Base-by-base conservation (phyloP, 2,113 vertebrate genomes). In the cattle (Bos taurus) region DNA sequence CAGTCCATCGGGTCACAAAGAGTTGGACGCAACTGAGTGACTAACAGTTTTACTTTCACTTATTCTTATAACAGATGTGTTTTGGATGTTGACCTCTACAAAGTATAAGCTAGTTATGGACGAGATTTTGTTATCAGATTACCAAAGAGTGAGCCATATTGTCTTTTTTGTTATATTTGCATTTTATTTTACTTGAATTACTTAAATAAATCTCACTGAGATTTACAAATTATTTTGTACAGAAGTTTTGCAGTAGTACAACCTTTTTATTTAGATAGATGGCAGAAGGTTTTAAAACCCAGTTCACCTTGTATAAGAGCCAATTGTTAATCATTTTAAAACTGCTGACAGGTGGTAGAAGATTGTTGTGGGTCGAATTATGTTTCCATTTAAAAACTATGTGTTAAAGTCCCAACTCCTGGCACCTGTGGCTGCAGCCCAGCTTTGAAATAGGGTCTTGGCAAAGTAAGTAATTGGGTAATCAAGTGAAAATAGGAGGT, bases 151-250 rank as follows among this genome's bases (percentile, higher is more conserved):
- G n/a, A 50, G 62, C 21, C 14, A 11, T 77, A 59, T 46, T 77
- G 59, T 30, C 25, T 4, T 85, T 90, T 94, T 96, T 48, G 50
- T 82, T 50, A 60, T 50, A 88, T 80, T 88, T 93, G 60, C 26
- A 82, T 48, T 96, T 92, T 78, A 23, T 67, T 78, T 95, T 90
- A 28, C 36, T 90, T 67, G 94, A 87, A 54, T 97, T 60, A 25
- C 13, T 92, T 94, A 88, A 77, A 89, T 85, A 74, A 85, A 80
- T 54, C 48, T 90, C 33, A n/a, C 78, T 25, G 19, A 59, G 54
- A 94, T 85, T 86, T 77, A 48, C n/a, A 91, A 50, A 84, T 36
- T 54, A 21, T 74, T 84, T 80, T 88, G 54, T 74, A 43, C 25
- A 95, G 62, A 95, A 56, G 87, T 82, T 40, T 88, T 83, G 25